Percentiles rank a stretch among this genome's conserved stretches.
phyloP scores from a whole-genome alignment of 2,888 invertebrate species.

The Sepiola atlantica region DNA sequence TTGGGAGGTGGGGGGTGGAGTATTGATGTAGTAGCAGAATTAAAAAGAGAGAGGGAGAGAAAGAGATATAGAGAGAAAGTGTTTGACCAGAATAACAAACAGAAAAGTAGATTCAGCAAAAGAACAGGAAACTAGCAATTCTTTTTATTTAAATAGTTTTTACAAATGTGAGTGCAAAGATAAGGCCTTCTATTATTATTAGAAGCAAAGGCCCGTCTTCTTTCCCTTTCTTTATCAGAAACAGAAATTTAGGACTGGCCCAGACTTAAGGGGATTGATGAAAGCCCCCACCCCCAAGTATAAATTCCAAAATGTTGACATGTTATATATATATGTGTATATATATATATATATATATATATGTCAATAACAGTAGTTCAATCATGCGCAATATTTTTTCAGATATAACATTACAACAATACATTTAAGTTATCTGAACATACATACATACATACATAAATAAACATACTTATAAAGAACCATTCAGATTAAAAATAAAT shows the following conservation, averaged over 20 bases:
- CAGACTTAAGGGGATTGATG: not conserved
- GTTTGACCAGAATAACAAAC: constrained; percentile 32
- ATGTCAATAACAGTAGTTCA: too few species aligned
- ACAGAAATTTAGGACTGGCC: not conserved
- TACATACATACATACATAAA: too few species aligned
- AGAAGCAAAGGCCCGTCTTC: not conserved
- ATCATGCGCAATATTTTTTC: too few species aligned
- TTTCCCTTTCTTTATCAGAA: not conserved
- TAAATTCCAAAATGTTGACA: too few species aligned
- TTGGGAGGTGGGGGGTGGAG: not conserved
- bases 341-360: too few species aligned
- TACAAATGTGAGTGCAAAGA: constrained; percentile 11
- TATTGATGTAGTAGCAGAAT: constrained; percentile 22
- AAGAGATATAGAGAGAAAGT: too few species aligned
- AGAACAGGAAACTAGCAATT: not conserved
- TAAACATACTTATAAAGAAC: too few species aligned
- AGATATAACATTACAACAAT: too few species aligned
- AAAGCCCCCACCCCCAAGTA: too few species aligned
- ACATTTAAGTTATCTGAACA: too few species aligned
- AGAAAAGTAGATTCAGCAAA: not conserved
- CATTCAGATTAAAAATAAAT: too few species aligned
- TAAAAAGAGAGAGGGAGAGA: not conserved
- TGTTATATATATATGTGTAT: too few species aligned
- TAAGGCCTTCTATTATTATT: not conserved
- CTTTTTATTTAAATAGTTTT: constrained; percentile 18